Base-by-base conservation (phyloP, 1,140 invertebrate genomes). In the Heliothis virescens region DNA sequence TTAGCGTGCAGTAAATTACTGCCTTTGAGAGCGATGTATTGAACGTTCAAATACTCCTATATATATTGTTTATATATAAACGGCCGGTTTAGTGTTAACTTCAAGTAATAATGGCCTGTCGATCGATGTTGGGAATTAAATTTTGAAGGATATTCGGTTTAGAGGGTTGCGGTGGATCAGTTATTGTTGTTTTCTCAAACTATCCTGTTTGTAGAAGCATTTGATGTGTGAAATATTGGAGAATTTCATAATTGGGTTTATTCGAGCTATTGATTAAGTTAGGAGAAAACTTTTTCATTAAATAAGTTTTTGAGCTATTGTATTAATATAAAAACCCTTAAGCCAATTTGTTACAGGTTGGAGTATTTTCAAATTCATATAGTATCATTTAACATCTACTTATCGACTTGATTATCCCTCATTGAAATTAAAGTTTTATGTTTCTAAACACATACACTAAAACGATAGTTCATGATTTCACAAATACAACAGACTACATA, bases 1-100 rank as follows among this genome's bases (percentile, higher is more conserved):
- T 57, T 72, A 72, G 47, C 52, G 47, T 18, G 52, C 69, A 55
- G 52, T 72, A 72, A 72, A 72, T 72, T 72, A 72, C 29, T 15
- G 69, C 53, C 69, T 72, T 57, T 72, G 69, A 72, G 69, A 55
- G 52, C 34, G 16, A 52, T 72, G 26, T 72, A 72, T 72, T 72
- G 69, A 72, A 72, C 52, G 47, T 16, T 52, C 18, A 72, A 71
- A 71, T 57, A 52, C 69, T 41, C 26, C 53, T n/a, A 53, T 55
- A 41, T 71, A 52, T 71, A 71, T 41, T 41, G 34, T 41, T 41
- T 41, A 41, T 41, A 41, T 41, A 41, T 41, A 53, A 16, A 48
- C 15, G 47, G 15, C 48, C 29, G 47, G 48, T 53, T n/a, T 71
- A 71, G n/a, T 15, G 67, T 71, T 71, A 18, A 53, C 47, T 71